Evolutionary conservation across 1,140 invertebrate genomes (phyloP).

Genomic region (Drosophila biarmipes): DNA sequence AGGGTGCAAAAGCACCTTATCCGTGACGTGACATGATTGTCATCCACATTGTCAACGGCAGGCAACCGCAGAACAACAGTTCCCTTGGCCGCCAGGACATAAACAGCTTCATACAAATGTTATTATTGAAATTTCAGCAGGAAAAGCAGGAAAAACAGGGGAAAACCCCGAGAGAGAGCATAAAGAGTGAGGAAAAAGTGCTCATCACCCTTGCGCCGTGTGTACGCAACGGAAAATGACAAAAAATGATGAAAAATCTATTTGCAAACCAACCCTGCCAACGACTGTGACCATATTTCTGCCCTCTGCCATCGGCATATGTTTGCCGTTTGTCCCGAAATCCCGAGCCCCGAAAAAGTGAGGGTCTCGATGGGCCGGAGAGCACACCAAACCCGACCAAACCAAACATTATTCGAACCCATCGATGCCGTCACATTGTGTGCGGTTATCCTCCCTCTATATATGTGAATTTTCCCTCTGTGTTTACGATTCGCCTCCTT

Average conservation of each 20-base stretch:
- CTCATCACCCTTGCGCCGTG: conserved; percentile 68
- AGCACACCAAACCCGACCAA: conserved; percentile 28
- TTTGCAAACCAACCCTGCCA: conserved; percentile 37
- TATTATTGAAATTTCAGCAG: conserved; percentile 76
- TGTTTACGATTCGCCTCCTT: conserved; percentile 53
- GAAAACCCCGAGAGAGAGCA: conserved; percentile 2
- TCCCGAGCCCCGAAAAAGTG: conserved; percentile 3
- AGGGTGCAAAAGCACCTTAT: conserved; percentile 30
- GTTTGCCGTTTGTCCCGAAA: conserved; percentile 37
- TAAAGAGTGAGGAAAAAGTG: conserved; percentile 36
- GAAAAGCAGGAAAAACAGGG: conserved; percentile 1
- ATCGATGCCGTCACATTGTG: conserved; percentile 49
- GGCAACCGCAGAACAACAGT: conserved; percentile 51
- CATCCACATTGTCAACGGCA: conserved; percentile 74
- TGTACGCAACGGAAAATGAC: conserved; percentile 45
- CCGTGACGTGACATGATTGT: conserved; percentile 76
- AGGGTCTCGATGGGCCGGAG: conserved; percentile 10
- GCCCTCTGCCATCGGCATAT: conserved; percentile 52
- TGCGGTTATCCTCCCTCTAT: conserved; percentile 14
- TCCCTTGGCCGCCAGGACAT: conserved; percentile 44
- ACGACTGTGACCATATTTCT: conserved; percentile 50
- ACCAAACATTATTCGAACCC: conserved; percentile 63
- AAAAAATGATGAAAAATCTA: conserved; percentile 80
- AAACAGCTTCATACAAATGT: conserved; percentile 82
- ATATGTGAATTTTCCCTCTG: neutral